Evolutionary conservation across 2,888 invertebrate genomes (phyloP).

Genomic region (Cephonodes hylas): DNA sequence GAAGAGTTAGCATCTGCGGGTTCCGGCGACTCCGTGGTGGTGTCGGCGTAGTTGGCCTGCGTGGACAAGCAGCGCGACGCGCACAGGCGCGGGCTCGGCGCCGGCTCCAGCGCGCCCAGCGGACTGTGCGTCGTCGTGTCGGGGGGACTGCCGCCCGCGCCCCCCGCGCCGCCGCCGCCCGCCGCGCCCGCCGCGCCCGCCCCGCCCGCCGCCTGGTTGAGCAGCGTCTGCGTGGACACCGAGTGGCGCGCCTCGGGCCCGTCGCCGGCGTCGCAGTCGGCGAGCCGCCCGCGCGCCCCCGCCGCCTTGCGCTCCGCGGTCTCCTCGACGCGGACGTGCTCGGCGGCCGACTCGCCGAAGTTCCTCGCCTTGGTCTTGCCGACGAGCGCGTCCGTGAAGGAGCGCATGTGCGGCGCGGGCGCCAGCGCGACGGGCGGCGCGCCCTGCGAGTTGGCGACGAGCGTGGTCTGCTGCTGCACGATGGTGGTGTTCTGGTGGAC

Average conservation of each 20-base stretch:
- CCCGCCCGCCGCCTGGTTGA: conserved; percentile 45
- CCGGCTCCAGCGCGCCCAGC: conserved; percentile 78
- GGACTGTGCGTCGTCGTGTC: conserved; percentile 94
- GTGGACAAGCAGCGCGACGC: conserved; percentile 30
- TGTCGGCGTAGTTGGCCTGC: conserved; percentile 49
- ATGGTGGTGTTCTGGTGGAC: conserved; percentile 93
- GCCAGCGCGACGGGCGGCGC: conserved; percentile 39
- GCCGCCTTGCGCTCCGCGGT: not conserved
- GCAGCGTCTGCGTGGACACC: conserved; percentile 88
- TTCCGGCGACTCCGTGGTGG: conserved; percentile 72
- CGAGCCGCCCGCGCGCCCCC: conserved; percentile 1
- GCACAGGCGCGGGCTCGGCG: conserved; percentile 35
- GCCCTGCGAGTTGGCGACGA: conserved; percentile 85
- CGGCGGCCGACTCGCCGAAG: not conserved
- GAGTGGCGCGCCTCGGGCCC: conserved; percentile 77
- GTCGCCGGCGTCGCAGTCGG: conserved; percentile 14
- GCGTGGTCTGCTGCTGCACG: conserved; percentile 90
- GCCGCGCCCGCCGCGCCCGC: conserved; percentile 20
- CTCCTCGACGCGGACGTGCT: not conserved
- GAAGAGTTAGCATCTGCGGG: conserved; percentile 67
- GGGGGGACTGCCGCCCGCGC: conserved; percentile 80
- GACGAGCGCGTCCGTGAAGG: not conserved
- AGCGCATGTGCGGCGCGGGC: conserved; percentile 6
- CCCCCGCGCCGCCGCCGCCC: conserved; percentile 25
- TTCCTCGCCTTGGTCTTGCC: not conserved